Evolutionary conservation across 2,888 invertebrate genomes (phyloP), one percentile per base, ranked within the genome.

Genomic region (Dinocampus coccinellae): DNA sequence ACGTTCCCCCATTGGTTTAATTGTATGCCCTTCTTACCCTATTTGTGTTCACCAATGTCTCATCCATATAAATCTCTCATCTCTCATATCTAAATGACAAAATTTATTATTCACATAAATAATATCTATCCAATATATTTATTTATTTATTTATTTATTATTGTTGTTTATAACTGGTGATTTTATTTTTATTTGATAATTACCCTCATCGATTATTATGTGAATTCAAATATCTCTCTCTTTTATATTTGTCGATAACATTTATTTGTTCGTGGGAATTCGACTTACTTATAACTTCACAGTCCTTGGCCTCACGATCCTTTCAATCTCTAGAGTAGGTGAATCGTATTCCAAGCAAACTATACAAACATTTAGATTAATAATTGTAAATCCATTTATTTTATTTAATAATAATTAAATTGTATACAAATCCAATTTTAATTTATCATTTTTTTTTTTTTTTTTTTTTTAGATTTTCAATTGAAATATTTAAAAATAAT

Each of bases 1-100:
- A 47, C 68, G 62, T 72, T 69, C 70, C 75, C 71, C 73, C 70
- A 1, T 69, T 70, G 70, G 68, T 70, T 69, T 71, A 11, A 47
- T 64, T 64, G 20, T 22, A 52, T 64, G 16, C 47, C 42, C 24
- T n/a, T n/a, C n/a, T 64, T 16, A 29, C 26, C 24, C 26, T 13
- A 24, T 16, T 47, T 42, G 13, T 34, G n/a, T 58, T n/a, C 26
- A 9, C 16, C 29, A 24, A 20, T 47, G 3, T n/a, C 16, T 6
- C 16, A n/a, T n/a, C n/a, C n/a, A n/a, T n/a, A n/a, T n/a, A 1
- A 47, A 16, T 20, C 47, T 47, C 47, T 9, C 20, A 2, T 7
- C 47, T n/a, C 47, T 16, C 16, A n/a, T 39, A 20, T 47, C 20
- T 7, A 20, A 7, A 7, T 7, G 1, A 47, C 4, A 13, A 3